Evolutionary conservation across 2,797 vertebrate species (phyloP), one percentile per base, ranked within the genome.

Genomic region (Pagetopsis macropterus): DNA sequence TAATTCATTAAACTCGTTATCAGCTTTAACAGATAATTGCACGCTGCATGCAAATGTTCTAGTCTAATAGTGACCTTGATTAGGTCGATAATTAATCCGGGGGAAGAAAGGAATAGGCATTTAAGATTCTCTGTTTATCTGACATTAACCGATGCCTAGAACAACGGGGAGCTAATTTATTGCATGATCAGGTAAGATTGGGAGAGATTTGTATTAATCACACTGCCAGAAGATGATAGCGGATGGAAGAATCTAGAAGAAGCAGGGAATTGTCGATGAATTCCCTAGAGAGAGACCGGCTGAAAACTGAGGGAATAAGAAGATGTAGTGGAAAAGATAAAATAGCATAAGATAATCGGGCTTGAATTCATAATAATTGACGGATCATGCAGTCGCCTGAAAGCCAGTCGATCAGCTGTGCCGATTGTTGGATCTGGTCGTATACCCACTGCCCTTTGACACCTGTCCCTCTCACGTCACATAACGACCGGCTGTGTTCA

Each of bases 1-100:
- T 87, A 87, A 91, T 91, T 91, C 88, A 92, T 92, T 90, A 87
- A 86, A 75, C 72, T 69, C 27, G 71, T 90, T 92, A 92, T 91
- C 85, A 2, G 63, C 76, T 58, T 21, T 15, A 81, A 75, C 71
- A 81, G 84, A 84, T 91, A 92, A 92, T 91, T 89, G 85, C 84
- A 68, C 0, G 33, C 72, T 74, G 70, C 85, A 89, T 85, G 75
- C 63, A 79, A 88, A 85, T 85, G 46, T 86, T 87, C 82, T 62
- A 70, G 79, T 82, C 81, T 65, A 55, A 88, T 82, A 21, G 65
- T 31, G 68, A 87, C 90, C 87, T 82, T 84, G 86, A 92, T 92
- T 83, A 84, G 78, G 72, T 72, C 67, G 68, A 73, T 87, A 91
- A 92, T 94, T 89, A 91, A 88, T 88, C 70, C 14, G 14, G 14